Base-by-base conservation (phyloP, 2,113 vertebrate genomes). In the Sciurus niger region DNA sequence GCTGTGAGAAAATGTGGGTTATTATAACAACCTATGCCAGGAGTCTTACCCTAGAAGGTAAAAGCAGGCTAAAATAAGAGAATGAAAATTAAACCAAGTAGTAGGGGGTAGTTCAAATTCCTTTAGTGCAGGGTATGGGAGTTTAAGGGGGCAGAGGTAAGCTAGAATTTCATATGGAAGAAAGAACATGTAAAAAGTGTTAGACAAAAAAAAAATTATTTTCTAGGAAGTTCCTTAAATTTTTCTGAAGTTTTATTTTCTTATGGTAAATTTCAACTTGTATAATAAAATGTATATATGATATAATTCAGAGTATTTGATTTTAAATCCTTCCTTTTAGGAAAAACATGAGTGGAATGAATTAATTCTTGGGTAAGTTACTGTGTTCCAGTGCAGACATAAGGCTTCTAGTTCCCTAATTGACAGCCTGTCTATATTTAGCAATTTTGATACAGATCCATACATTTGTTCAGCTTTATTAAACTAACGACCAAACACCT, bases 311-410 rank as follows among this genome's bases (percentile, higher is more conserved):
- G 9, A 43, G 53, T 93, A 65, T 84, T 67, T 94, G 25, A 30
- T 65, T 74, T 95, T 48, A 84, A 92, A 87, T 1, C 14, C 16
- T 94, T 73, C 11, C 43, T 91, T 95, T 82, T 48, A 86, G 51
- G 48, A 11, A 22, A 74, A 76, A 60, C 51, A 40, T 8, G 11
- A 46, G 8, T 67, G 84, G 80, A 83, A 43, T 70, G 43, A 8
- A 30, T 8, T 46, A 72, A 51, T 73, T 80, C 16, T 65, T 92
- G 25, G 24, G 30, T 78, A 43, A 30, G 83, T 90, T 79, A 28
- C 14, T 70, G 4, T n/a, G 12, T 63, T 88, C 16, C 30, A 74
- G 1, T 73, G 51, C 34, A 37, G 18, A n/a, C 65, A 46, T 18
- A 46, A 84, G 13, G 6, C 3, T 90, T 58, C 2, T 55, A 65